phyloP scores from a whole-genome alignment of 2,797 vertebrate species.

The Hemibagrus guttatus region DNA sequence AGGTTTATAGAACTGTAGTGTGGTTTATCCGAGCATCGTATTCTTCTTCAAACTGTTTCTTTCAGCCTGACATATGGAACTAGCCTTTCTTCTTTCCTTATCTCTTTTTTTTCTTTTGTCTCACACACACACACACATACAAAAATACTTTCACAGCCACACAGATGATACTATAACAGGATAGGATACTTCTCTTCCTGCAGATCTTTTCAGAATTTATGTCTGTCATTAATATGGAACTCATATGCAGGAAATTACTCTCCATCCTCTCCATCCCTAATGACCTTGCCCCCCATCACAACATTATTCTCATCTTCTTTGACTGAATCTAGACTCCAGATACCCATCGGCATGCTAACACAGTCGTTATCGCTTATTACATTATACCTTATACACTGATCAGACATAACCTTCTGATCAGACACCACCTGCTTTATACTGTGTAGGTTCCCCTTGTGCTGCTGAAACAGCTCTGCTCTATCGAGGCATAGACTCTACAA shows the following conservation, averaged over 20 bases:
- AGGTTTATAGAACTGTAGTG: slow-evolving; percentile 9
- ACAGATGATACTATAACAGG: neutral
- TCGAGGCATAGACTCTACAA: too few relatives aligned
- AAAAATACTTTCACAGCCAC: neutral
- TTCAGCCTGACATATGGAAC: slow-evolving; percentile 34
- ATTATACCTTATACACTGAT: neutral
- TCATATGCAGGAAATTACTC: slow-evolving; percentile 39
- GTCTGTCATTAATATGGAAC: slow-evolving; percentile 31
- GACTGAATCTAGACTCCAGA: slow-evolving; percentile 8
- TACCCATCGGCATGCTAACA: neutral
- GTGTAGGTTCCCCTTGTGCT: too few relatives aligned
- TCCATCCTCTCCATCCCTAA: slow-evolving; percentile 22
- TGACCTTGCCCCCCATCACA: slow-evolving; percentile 17
- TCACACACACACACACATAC: neutral
- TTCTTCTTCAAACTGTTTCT: slow-evolving; percentile 44
- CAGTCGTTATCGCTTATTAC: neutral
- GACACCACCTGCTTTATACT: too few relatives aligned
- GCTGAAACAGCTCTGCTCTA: too few relatives aligned
- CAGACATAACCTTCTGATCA: too few relatives aligned
- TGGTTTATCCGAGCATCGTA: slow-evolving; percentile 31
- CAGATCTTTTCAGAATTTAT: slow-evolving; percentile 43
- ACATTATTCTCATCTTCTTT: slow-evolving; percentile 18
- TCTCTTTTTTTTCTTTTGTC: neutral
- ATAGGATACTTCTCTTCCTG: neutral
- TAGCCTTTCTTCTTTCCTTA: slow-evolving; percentile 12